Percentiles rank a stretch among this genome's conserved stretches.
Conservation (phyloP, 2,888 invertebrate genomes). For the Andrena fulva region DNA sequence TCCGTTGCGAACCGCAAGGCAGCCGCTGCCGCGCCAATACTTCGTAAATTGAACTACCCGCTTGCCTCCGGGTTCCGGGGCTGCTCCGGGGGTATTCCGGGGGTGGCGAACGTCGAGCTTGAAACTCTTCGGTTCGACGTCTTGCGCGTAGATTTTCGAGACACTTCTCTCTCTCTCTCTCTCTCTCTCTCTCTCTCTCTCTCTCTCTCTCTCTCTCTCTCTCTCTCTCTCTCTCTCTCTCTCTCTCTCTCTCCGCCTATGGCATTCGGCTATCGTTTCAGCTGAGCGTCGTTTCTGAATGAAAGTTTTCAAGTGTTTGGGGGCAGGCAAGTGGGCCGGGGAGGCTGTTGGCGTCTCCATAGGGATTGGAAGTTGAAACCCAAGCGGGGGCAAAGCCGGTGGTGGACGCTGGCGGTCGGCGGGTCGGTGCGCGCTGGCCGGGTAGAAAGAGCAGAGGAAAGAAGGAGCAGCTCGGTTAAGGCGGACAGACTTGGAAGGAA, state of each 20-base stretch:
- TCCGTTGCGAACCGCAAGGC: constrained; percentile 37
- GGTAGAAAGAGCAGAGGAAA: constrained; percentile 14
- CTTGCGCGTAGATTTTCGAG: constrained; percentile 55
- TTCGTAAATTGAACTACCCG: constrained; percentile 57
- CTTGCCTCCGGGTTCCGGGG: constrained; percentile 7
- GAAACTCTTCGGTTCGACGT: constrained; percentile 41
- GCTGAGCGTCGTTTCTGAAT: constrained; percentile 37
- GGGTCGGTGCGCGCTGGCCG: not conserved
- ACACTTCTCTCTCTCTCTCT: constrained; percentile 11
- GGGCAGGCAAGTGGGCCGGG: constrained; percentile 52
- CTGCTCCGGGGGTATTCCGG: not conserved
- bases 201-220: not conserved
- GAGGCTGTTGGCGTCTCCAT: constrained; percentile 55
- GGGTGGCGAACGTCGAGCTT: constrained; percentile 2
- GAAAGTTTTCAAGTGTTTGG: constrained; percentile 70
- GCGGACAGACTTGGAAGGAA: constrained; percentile 39
- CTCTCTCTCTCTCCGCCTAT: not conserved
- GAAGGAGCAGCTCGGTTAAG: not conserved
- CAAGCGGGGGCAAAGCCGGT: constrained; percentile 24
- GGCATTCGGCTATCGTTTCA: constrained; percentile 14
- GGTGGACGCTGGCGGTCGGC: constrained; percentile 2
- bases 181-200: not conserved
- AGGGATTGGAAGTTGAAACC: constrained; percentile 66
- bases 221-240: not conserved
- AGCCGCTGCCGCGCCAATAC: constrained; percentile 32